A percentile compares a stretch with the other conserved stretches of the same genome.
Evolutionary conservation across 2,113 vertebrate species (phyloP).

Genomic region (Indicator indicator): DNA sequence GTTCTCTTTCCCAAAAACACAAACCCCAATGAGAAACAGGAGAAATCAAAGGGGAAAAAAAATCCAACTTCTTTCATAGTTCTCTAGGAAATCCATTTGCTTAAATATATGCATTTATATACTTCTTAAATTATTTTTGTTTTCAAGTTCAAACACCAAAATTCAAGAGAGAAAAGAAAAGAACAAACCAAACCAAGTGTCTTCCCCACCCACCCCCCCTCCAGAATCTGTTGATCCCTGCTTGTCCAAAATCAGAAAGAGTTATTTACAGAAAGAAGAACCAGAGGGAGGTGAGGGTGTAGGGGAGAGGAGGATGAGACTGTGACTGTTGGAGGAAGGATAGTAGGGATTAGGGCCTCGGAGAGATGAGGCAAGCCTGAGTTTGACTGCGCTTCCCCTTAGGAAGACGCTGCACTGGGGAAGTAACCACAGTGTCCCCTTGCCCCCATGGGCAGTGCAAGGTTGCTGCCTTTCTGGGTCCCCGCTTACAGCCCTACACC

Average conservation of each 20-base stretch:
- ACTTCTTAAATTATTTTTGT: conserved; percentile 33
- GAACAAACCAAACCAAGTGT: conserved; percentile 59
- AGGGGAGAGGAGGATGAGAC: conserved; percentile 56
- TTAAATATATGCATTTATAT: conserved; percentile 76
- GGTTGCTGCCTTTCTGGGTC: conserved; percentile 25
- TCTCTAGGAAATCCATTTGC: conserved; percentile 75
- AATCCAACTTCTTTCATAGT: conserved; percentile 67
- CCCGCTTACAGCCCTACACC: conserved; percentile 12
- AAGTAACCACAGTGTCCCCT: conserved; percentile 37
- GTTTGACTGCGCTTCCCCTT: conserved; percentile 58
- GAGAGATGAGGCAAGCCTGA: conserved; percentile 74
- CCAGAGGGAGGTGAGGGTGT: conserved; percentile 54
- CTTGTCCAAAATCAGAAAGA: conserved; percentile 80
- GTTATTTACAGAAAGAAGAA: conserved; percentile 82
- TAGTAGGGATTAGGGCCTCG: conserved; percentile 59
- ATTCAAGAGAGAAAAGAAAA: conserved; percentile 77
- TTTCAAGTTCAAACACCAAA: conserved; percentile 80
- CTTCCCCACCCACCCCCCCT: conserved; percentile 55
- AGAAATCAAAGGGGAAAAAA: conserved; percentile 72
- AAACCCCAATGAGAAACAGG: conserved; percentile 78
- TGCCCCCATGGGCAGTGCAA: neutral
- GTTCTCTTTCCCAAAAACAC: conserved; percentile 66
- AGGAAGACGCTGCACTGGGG: conserved; percentile 47
- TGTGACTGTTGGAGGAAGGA: conserved; percentile 19
- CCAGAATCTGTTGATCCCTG: conserved; percentile 80